Percentiles rank a stretch among this genome's conserved stretches.
These are phyloP conservation scores for Venusia cambrica DNA, from an alignment of 2,888 invertebrate genomes.

Conservation along the genomic window DNA sequence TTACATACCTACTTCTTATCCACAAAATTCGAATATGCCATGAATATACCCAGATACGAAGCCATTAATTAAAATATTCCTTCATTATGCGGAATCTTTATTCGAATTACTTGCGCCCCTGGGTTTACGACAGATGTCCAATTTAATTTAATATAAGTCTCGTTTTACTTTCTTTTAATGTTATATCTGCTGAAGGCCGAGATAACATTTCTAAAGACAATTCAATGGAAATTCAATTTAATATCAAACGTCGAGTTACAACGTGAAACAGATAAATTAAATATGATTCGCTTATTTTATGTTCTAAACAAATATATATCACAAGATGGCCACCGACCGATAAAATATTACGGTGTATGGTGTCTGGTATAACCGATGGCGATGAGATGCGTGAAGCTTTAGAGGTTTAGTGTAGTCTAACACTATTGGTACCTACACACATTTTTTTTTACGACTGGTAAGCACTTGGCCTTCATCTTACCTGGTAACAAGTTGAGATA, in stretches of 20 bases:
- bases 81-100: conserved; percentile 59
- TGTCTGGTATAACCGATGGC: too few species aligned
- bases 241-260: conserved; percentile 42
- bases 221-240: conserved; percentile 58
- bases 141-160: conserved; percentile 67
- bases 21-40: conserved; percentile 25
- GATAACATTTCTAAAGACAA: conserved; percentile 50
- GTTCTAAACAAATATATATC: conserved; percentile 42
- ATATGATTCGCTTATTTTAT: conserved; percentile 41
- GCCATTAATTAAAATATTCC: conserved; percentile 62
- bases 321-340: not conserved
- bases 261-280: conserved; percentile 39
- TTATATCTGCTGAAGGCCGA: conserved; percentile 47
- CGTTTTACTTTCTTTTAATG: conserved; percentile 66
- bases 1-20: not conserved
- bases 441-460: too few species aligned
- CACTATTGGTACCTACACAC: too few species aligned
- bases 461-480: too few species aligned
- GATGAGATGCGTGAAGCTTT: too few species aligned
- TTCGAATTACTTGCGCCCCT: conserved; percentile 44
- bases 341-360: too few species aligned
- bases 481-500: too few species aligned
- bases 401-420: too few species aligned
- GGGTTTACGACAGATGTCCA: conserved; percentile 70
- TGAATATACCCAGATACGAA: conserved; percentile 39